Evolutionary conservation across 2,797 vertebrate species (phyloP).

Genomic region (Muraenolepis orangiensis): DNA sequence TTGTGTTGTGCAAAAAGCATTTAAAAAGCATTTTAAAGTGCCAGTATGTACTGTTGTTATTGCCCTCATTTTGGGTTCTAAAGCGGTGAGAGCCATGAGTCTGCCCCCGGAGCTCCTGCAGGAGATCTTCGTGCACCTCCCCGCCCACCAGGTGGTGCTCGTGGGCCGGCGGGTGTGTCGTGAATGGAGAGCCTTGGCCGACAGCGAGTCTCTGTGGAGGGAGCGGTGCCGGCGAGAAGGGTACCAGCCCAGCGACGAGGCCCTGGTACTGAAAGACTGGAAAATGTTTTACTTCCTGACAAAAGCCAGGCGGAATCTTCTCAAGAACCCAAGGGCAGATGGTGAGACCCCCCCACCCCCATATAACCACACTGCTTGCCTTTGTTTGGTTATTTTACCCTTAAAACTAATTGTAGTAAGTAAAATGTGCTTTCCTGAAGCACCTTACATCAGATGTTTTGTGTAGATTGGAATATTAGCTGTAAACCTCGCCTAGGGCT

Average conservation of each 20-base stretch:
- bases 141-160: constrained; percentile 69
- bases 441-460: background rate
- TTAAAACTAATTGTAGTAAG: too few relatives aligned
- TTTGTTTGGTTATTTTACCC: too few relatives aligned
- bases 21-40: too few relatives aligned
- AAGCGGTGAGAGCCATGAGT: background rate
- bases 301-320: constrained; percentile 76
- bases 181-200: constrained; percentile 80
- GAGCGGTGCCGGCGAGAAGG: constrained; percentile 80
- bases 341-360: constrained; percentile 60
- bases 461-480: too few relatives aligned
- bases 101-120: constrained; percentile 78
- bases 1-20: too few relatives aligned
- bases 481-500: too few relatives aligned
- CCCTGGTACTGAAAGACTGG: constrained; percentile 69
- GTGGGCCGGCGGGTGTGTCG: constrained; percentile 77
- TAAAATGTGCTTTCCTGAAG: background rate
- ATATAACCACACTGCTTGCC: background rate
- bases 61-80: background rate
- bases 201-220: constrained; percentile 83
- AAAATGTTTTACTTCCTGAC: constrained; percentile 77
- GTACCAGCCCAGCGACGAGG: constrained; percentile 15
- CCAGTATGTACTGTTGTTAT: background rate
- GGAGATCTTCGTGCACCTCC: constrained; percentile 81
- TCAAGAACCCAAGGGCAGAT: constrained; percentile 82